phyloP scores from a whole-genome alignment of 2,113 vertebrate species.

The Mobula birostris region DNA sequence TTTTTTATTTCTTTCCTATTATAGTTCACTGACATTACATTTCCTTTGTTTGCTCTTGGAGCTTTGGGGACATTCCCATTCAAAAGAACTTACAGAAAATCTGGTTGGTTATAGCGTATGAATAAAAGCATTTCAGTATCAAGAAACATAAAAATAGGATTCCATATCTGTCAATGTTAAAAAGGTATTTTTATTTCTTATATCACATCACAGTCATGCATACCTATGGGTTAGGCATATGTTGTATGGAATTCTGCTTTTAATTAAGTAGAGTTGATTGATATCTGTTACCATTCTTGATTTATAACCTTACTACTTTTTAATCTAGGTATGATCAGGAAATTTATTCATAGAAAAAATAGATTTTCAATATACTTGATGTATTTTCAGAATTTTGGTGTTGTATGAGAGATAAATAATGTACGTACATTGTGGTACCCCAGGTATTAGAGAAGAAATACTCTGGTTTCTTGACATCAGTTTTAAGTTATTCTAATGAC shows the following conservation, averaged over 20 bases:
- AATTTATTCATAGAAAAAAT: neutral
- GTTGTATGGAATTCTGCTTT: neutral
- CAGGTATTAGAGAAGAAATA: neutral
- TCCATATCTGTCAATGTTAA: neutral
- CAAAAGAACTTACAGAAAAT: neutral
- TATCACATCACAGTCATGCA: neutral
- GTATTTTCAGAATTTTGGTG: neutral
- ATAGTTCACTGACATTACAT: neutral
- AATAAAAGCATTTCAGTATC: neutral
- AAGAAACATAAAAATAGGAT: neutral
- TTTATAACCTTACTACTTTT: neutral
- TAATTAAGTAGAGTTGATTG: neutral
- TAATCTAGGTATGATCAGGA: neutral
- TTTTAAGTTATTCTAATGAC: neutral
- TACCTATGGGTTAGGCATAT: neutral
- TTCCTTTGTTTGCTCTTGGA: neutral
- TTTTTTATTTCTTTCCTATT: neutral
- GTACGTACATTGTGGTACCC: neutral
- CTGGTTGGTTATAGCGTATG: neutral
- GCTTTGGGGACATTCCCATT: neutral
- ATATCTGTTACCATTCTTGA: neutral
- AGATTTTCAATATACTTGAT: slow-evolving; percentile 13
- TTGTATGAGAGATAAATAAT: neutral
- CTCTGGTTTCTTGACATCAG: neutral
- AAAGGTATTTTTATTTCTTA: neutral